Percentiles rank a stretch among this genome's conserved stretches.
Conservation (phyloP, 1,140 invertebrate species). For the Penaeus vannamei region DNA sequence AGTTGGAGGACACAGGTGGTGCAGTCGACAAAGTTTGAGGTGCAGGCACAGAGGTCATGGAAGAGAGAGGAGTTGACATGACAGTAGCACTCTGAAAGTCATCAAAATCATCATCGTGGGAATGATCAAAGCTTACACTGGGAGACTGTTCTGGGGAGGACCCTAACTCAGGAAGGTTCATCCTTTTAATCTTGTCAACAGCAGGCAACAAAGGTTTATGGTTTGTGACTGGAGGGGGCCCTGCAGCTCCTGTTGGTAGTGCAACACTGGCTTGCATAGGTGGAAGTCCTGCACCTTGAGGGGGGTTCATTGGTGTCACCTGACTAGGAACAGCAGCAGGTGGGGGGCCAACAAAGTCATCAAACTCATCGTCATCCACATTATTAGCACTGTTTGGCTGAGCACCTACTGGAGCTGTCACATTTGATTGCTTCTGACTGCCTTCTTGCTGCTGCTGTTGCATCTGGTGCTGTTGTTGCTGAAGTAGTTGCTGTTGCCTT, state of each 20-base stretch:
- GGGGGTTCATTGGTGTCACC: neutral
- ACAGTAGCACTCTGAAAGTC: conserved; percentile 59
- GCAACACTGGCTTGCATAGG: neutral
- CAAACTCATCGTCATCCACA: conserved; percentile 62
- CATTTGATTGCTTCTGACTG: neutral
- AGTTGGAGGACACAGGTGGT: neutral
- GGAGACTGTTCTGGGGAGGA: conserved; percentile 51
- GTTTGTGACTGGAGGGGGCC: neutral
- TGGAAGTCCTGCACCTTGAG: conserved; percentile 13
- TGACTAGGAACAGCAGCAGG: neutral
- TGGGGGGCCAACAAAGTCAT: conserved; percentile 56
- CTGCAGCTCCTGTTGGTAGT: too few species aligned
- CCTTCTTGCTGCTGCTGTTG: conserved; percentile 27
- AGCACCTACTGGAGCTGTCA: neutral
- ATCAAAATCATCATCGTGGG: conserved; percentile 61
- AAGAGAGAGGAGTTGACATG: neutral
- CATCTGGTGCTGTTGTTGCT: neutral
- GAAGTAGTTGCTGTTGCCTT: conserved; percentile 39
- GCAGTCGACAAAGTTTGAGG: neutral
- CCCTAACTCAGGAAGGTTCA: conserved; percentile 58
- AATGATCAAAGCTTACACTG: conserved; percentile 50
- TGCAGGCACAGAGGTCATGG: neutral
- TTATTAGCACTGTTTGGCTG: neutral
- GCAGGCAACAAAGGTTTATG: neutral
- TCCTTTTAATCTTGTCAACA: conserved; percentile 48